These are phyloP conservation scores for Drosophila bunnanda DNA, from an alignment of 2,888 invertebrate genomes.

Conservation along the genomic window DNA sequence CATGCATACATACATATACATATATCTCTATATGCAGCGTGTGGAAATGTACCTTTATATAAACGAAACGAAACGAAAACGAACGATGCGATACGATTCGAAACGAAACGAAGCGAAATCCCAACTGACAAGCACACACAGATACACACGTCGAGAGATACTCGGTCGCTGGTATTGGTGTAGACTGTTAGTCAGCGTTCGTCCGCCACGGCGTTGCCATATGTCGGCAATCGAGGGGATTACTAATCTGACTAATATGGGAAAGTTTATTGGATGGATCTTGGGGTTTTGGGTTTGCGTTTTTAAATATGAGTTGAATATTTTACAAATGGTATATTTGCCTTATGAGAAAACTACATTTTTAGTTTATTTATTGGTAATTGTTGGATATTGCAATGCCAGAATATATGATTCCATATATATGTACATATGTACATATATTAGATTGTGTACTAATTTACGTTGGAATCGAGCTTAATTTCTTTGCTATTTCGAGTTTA, in stretches of 20 bases:
- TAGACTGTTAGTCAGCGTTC: conserved; percentile 73
- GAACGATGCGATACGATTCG: conserved; percentile 77
- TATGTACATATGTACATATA: not conserved
- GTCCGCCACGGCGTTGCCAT: conserved; percentile 64
- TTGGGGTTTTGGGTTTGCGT: not conserved
- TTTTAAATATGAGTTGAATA: not conserved
- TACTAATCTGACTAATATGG: conserved; percentile 8
- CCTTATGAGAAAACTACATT: not conserved
- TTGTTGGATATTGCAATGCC: not conserved
- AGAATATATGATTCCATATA: not conserved
- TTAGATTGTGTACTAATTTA: not conserved
- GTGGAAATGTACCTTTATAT: conserved; percentile 79
- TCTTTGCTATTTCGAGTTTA: no score
- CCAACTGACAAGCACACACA: conserved; percentile 80
- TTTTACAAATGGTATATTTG: not conserved
- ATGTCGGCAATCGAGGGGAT: conserved; percentile 37
- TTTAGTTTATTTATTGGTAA: not conserved
- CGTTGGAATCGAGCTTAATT: no score
- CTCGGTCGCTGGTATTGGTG: conserved; percentile 40
- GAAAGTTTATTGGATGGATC: conserved; percentile 9
- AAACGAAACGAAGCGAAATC: conserved; percentile 79
- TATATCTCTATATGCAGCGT: conserved; percentile 42
- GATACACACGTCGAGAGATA: conserved; percentile 33
- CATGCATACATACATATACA: conserved; percentile 8
- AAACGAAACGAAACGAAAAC: conserved; percentile 78